A percentile compares a stretch with the other conserved stretches of the same genome.
Conservation (phyloP, 2,113 vertebrate species). For the Ceuthmochares aereus region DNA sequence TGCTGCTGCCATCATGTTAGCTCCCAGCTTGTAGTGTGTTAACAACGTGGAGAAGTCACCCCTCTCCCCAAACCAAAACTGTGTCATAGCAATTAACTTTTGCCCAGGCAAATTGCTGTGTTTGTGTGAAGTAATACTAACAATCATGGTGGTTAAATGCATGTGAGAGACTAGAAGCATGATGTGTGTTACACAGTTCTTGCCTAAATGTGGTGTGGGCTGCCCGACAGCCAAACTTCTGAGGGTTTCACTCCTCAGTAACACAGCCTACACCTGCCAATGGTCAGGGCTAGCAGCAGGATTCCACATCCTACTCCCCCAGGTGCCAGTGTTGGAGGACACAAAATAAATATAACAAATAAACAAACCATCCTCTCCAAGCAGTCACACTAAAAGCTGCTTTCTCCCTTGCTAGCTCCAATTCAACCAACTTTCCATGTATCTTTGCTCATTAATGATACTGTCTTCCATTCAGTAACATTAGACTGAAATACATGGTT, state of each 20-base stretch:
- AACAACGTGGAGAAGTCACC: neutral
- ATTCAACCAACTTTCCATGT: accelerated
- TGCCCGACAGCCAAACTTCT: neutral
- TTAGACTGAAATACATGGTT: neutral
- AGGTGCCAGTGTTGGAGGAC: accelerated
- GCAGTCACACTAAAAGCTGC: neutral
- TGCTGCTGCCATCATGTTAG: neutral
- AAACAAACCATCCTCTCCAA: neutral
- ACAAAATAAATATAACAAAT: neutral
- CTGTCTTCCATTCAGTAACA: neutral
- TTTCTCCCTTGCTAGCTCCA: neutral
- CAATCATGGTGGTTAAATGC: accelerated
- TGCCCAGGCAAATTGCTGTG: neutral
- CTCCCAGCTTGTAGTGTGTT: neutral
- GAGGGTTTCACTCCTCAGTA: neutral
- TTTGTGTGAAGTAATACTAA: neutral
- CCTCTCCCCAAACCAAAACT: neutral
- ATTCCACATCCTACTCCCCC: accelerated
- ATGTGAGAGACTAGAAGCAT: neutral
- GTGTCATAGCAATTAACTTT: neutral
- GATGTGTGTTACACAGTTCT: neutral
- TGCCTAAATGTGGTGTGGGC: neutral
- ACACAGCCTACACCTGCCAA: neutral
- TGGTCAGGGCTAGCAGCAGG: neutral
- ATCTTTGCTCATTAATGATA: neutral